phyloP scores from a whole-genome alignment of 2,797 vertebrate species.

The Crocodylus rhombifer region DNA sequence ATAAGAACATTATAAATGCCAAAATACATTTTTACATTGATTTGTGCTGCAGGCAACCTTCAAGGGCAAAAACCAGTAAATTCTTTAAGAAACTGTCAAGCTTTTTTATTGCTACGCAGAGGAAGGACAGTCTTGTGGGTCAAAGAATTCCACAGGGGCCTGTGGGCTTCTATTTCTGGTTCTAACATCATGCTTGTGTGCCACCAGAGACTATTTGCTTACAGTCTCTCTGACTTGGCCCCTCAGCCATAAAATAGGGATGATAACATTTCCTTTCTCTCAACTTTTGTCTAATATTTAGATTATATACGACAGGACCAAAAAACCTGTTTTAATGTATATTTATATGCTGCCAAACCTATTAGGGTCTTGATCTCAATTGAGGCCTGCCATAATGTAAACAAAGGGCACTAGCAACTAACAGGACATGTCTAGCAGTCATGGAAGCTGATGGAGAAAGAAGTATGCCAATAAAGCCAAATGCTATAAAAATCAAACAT shows the following conservation, averaged over 20 bases:
- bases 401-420: not conserved
- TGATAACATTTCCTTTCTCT: not conserved
- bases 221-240: not conserved
- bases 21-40: not conserved
- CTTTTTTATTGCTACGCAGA: not conserved
- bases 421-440: not conserved
- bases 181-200: not conserved
- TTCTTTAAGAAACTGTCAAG: not conserved
- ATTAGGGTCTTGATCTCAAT: not conserved
- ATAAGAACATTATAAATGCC: not conserved
- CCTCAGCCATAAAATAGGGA: not conserved
- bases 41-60: not conserved
- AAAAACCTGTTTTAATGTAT: not conserved
- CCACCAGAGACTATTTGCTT: not conserved
- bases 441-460: not conserved
- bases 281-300: not conserved
- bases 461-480: fast-evolving
- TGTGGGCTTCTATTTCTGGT: not conserved
- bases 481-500: not conserved
- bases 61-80: conserved; percentile 33
- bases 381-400: not conserved
- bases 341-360: not conserved
- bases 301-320: not conserved
- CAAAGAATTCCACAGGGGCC: not conserved
- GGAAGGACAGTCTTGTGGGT: not conserved